These are phyloP conservation scores for Jacana jacana DNA, from an alignment of 2,113 vertebrate genomes.

Conservation along the genomic window DNA sequence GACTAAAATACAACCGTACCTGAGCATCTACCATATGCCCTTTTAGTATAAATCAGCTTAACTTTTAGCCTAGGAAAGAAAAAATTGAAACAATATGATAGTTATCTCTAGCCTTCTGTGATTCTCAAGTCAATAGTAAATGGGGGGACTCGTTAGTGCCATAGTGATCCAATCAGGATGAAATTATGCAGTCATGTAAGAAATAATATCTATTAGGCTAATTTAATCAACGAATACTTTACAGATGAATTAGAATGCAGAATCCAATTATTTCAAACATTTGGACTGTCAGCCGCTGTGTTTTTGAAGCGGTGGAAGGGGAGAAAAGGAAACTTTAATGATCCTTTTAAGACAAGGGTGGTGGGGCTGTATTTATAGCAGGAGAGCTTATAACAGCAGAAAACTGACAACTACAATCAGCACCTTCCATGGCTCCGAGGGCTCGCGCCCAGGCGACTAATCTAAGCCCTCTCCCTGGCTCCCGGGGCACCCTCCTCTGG, in stretches of 20 bases:
- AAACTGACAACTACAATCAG: conserved; percentile 60
- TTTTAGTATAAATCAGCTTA: conserved; percentile 78
- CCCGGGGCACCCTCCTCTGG: background rate
- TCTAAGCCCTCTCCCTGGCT: background rate
- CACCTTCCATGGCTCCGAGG: conserved; percentile 47
- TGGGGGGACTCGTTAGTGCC: conserved; percentile 84
- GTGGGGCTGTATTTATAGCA: conserved; percentile 47
- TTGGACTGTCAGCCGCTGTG: conserved; percentile 77
- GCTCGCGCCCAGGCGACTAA: background rate
- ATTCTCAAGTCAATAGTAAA: conserved; percentile 88
- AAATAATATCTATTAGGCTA: conserved; percentile 97
- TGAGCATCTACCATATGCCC: conserved; percentile 21
- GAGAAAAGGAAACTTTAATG: background rate
- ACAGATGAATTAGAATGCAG: conserved; percentile 94
- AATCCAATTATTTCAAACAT: conserved; percentile 93
- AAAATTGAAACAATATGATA: conserved; percentile 64
- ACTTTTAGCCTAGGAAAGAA: conserved; percentile 69
- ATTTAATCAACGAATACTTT: conserved; percentile 96
- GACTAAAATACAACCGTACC: conserved; percentile 27
- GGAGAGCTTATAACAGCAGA: conserved; percentile 5
- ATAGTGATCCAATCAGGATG: conserved; percentile 76
- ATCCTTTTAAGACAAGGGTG: conserved; percentile 59
- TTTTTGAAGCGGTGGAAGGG: conserved; percentile 27
- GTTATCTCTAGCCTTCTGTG: conserved; percentile 75
- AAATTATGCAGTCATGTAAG: conserved; percentile 90